phyloP scores from a whole-genome alignment of 2,113 vertebrate genomes.

The Scatophagus argus region DNA sequence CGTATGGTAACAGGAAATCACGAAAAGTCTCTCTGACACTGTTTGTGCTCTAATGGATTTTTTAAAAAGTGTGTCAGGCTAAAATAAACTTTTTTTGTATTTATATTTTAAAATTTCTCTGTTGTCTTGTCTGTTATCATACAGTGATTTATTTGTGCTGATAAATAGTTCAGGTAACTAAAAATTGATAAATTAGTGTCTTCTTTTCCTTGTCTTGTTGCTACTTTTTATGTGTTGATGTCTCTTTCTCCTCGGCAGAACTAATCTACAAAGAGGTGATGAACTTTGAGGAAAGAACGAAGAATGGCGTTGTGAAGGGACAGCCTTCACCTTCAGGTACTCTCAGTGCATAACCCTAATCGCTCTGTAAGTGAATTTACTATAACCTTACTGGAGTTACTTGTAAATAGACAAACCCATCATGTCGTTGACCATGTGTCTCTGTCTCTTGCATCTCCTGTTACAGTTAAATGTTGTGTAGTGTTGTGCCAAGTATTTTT shows the following conservation, averaged over 20 bases:
- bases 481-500: conserved; percentile 41
- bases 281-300: conserved; percentile 99
- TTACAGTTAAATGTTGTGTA: conserved; percentile 46
- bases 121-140: not conserved
- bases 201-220: too few species aligned
- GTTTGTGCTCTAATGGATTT: too few species aligned
- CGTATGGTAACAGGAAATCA: too few species aligned
- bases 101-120: not conserved
- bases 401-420: conserved; percentile 77
- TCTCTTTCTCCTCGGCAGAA: conserved; percentile 83
- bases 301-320: conserved; percentile 99
- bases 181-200: too few species aligned
- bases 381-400: conserved; percentile 80
- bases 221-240: not conserved
- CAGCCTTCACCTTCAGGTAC: conserved; percentile 99
- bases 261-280: conserved; percentile 99
- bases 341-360: conserved; percentile 90
- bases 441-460: conserved; percentile 65
- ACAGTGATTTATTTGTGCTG: too few species aligned
- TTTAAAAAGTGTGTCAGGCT: not conserved
- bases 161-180: not conserved
- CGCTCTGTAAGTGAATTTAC: conserved; percentile 88
- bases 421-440: conserved; percentile 79
- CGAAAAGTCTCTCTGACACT: too few species aligned
- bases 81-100: not conserved